Base-by-base conservation (phyloP, 2,113 vertebrate genomes). In the Cebidichthys violaceus region DNA sequence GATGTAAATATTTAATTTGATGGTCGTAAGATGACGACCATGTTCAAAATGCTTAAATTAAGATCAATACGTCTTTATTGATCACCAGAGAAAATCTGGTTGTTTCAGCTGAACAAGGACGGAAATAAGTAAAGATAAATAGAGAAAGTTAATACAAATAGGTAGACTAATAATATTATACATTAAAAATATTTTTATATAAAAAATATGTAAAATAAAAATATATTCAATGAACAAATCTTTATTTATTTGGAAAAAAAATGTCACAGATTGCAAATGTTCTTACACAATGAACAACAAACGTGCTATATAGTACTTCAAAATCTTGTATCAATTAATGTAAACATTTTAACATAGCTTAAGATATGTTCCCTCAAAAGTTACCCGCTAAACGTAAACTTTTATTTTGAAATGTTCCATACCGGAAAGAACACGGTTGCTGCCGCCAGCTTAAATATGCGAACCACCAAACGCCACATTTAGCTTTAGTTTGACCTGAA, bases 321-420 rank as follows among this genome's bases (percentile, higher is more conserved):
- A 50, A 24, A 4, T 57, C 4, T 4, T 55, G 24, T 29, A 14
- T 29, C 27, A 59, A 17, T 29, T 47, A 29, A 41, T 66, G 6
- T 39, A 22, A 7, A n/a, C 14, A 24, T n/a, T 39, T 52, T 1
- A 54, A 11, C 52, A 64, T 64, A 43, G 3, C 17, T 29, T 29
- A 67, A 43, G 8, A 29, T 45, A 17, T 47, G 5, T 1, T 10
- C 6, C 1, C 18, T 2, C 18, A 41, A 37, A 37, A 70, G 20
- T 60, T 9, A 22, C 14, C 1, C 4, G 17, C 6, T 17, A 4
- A 52, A 27, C 20, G 0, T 2, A 3, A n/a, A 35, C 41, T 1
- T 68, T 86, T 92, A 83, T 80, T 89, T 73, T 89, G 83, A 77
- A 88, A 89, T 2, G 10, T 0, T 0, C 0, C 1, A 0, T 0